Percentiles rank a stretch among this genome's conserved stretches.
Evolutionary conservation across 2,797 vertebrate species (phyloP).

Genomic region (Distichodus sexfasciatus): DNA sequence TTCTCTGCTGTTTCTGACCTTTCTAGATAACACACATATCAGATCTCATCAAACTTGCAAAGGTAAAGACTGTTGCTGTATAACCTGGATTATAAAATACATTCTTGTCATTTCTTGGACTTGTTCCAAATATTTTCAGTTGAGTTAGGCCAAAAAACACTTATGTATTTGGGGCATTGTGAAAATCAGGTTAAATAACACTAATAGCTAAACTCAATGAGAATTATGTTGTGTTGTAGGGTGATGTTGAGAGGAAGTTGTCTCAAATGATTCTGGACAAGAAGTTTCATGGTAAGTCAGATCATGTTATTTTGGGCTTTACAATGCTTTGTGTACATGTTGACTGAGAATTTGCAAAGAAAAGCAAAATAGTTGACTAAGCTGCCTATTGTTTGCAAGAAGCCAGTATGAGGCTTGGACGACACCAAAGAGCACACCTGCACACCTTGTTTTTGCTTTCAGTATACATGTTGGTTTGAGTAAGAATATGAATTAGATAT

Average conservation of each 20-base stretch:
- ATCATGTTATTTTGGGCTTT: background rate
- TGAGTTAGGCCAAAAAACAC: no score
- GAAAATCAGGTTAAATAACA: no score
- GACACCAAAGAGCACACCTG: no score
- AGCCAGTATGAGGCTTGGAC: no score
- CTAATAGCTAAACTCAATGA: background rate
- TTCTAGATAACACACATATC: conserved; percentile 95
- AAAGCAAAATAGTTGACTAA: no score
- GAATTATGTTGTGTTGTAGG: conserved; percentile 64
- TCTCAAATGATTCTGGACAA: conserved; percentile 98
- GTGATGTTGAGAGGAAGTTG: conserved; percentile 93
- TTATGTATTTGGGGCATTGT: no score
- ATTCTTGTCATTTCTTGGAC: background rate
- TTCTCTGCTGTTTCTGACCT: background rate
- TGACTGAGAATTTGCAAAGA: no score
- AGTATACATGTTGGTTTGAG: no score
- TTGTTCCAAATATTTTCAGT: no score
- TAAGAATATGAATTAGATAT: no score
- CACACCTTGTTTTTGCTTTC: no score
- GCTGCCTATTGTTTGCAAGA: no score
- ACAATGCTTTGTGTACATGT: background rate
- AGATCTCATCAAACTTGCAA: conserved; percentile 93
- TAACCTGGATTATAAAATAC: background rate
- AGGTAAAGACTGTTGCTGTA: conserved; percentile 73
- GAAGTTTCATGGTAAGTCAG: conserved; percentile 89